A percentile compares a stretch with the other conserved stretches of the same genome.
These are phyloP conservation scores for Drosophila erecta DNA, from an alignment of 1,140 invertebrate genomes.

Conservation along the genomic window DNA sequence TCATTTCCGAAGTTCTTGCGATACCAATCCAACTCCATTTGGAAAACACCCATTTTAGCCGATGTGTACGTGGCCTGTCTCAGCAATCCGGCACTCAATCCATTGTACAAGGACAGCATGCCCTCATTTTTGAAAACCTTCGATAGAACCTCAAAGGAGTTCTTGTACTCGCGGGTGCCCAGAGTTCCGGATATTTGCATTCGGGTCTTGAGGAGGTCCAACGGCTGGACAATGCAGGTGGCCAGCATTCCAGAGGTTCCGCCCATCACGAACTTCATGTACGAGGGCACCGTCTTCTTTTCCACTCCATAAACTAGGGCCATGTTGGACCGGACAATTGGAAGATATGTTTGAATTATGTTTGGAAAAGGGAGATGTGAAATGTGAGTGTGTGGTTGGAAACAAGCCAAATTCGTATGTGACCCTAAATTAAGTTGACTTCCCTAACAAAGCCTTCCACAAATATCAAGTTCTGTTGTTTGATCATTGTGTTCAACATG, in stretches of 20 bases:
- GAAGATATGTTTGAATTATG: not conserved
- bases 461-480: too few species aligned
- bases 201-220: constrained; percentile 63
- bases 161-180: constrained; percentile 44
- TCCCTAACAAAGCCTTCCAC: not conserved
- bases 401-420: not conserved
- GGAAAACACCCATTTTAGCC: constrained; percentile 88
- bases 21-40: constrained; percentile 58
- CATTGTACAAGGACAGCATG: constrained; percentile 48
- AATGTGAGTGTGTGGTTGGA: constrained; percentile 1
- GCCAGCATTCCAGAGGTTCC: constrained; percentile 57
- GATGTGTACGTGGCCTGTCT: constrained; percentile 91
- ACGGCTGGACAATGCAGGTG: constrained; percentile 48
- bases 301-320: constrained; percentile 19
- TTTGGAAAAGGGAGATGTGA: constrained; percentile 6
- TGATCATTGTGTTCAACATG: too few species aligned
- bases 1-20: constrained; percentile 12
- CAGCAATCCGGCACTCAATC: constrained; percentile 85
- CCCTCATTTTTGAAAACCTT: constrained; percentile 50
- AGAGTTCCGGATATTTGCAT: constrained; percentile 48
- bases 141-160: constrained; percentile 42
- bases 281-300: constrained; percentile 46
- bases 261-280: constrained; percentile 59
- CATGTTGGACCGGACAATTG: constrained; percentile 18
- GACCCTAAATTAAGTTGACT: not conserved